Percentiles rank a stretch among this genome's conserved stretches.
These are phyloP conservation scores for Channa argus DNA, from an alignment of 2,113 vertebrate species.

Conservation along the genomic window DNA sequence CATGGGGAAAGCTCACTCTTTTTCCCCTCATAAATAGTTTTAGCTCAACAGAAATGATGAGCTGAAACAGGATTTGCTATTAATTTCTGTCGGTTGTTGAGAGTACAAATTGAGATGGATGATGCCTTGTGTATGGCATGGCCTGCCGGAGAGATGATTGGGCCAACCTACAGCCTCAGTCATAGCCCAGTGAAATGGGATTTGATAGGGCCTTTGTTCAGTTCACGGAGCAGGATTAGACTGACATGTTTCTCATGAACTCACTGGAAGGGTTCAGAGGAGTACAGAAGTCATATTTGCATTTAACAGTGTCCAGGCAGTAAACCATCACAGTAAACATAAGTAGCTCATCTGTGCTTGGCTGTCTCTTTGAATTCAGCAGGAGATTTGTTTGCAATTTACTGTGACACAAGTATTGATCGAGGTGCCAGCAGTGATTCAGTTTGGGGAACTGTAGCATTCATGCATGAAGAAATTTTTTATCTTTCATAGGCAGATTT, in stretches of 20 bases:
- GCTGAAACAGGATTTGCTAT: conserved; percentile 64
- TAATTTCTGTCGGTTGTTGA: conserved; percentile 65
- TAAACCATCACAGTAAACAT: conserved; percentile 1
- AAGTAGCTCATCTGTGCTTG: conserved; percentile 13
- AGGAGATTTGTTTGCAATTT: conserved; percentile 39
- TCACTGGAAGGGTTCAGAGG: conserved; percentile 18
- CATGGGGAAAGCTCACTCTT: conserved; percentile 14
- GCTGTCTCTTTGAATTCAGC: conserved; percentile 32
- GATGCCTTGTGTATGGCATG: conserved; percentile 35
- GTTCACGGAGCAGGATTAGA: conserved; percentile 31
- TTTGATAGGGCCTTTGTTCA: conserved; percentile 49
- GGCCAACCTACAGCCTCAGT: conserved; percentile 16
- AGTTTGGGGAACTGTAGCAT: conserved; percentile 6
- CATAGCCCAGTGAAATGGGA: conserved; percentile 32
- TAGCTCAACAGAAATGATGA: conserved; percentile 63
- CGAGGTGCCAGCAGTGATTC: background rate
- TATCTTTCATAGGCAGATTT: conserved; percentile 43
- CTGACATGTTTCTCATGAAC: conserved; percentile 45
- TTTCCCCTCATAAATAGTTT: conserved; percentile 78
- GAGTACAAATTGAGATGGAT: conserved; percentile 74
- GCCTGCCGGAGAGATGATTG: conserved; percentile 3
- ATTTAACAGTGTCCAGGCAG: conserved; percentile 14
- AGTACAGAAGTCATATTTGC: conserved; percentile 10
- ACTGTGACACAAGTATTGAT: conserved; percentile 40
- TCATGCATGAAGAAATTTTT: conserved; percentile 8